Evolutionary conservation across 2,888 invertebrate genomes (phyloP).

Genomic region (Ypsolopha scabrella): DNA sequence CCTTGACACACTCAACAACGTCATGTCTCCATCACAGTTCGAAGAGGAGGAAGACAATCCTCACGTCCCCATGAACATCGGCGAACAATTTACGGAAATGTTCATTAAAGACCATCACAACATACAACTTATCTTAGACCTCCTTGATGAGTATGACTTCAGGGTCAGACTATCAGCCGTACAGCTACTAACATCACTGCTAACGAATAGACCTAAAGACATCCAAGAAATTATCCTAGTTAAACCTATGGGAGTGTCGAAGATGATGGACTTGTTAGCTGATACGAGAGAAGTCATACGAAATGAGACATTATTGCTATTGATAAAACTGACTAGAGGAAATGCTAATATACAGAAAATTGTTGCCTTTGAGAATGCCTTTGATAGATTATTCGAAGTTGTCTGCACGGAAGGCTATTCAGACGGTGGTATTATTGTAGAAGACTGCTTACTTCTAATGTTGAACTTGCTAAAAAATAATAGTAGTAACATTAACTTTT

Average conservation of each 20-base stretch:
- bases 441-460: conserved; percentile 95
- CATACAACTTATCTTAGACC: conserved; percentile 82
- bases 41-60: conserved; percentile 84
- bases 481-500: conserved; percentile 97
- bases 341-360: conserved; percentile 99
- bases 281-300: conserved; percentile 96
- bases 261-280: conserved; percentile 94
- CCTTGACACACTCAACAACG: conserved; percentile 91
- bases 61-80: conserved; percentile 77
- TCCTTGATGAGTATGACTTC: conserved; percentile 96
- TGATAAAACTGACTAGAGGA: conserved; percentile 91
- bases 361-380: conserved; percentile 99
- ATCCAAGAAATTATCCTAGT: conserved; percentile 89
- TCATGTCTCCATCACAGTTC: conserved; percentile 84
- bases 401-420: conserved; percentile 92
- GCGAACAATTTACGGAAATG: conserved; percentile 97
- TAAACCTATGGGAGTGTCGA: conserved; percentile 97
- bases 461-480: conserved; percentile 95
- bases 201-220: conserved; percentile 87
- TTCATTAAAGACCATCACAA: conserved; percentile 92
- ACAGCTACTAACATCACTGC: conserved; percentile 87
- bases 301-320: conserved; percentile 91
- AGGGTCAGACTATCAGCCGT: conserved; percentile 92
- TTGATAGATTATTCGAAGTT: conserved; percentile 94
- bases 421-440: conserved; percentile 97